These are phyloP conservation scores for Palythoa grandiflora DNA, from an alignment of 92 coral and sea anemone species.

Conservation along the genomic window DNA sequence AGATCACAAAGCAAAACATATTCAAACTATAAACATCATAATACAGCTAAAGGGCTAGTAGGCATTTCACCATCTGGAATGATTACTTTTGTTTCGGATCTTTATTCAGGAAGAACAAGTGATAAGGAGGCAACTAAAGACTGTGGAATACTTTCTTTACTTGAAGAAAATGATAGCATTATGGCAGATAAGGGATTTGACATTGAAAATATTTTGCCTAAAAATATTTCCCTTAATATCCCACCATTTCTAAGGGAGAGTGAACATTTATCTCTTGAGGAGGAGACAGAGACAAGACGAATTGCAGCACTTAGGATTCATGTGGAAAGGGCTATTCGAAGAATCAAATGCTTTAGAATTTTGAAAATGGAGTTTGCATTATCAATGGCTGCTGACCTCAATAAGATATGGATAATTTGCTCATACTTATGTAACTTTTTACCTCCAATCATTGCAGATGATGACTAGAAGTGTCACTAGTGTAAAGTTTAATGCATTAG, in stretches of 20 bases:
- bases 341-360: constrained; percentile 54
- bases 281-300: constrained; percentile 61
- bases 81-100: constrained; percentile 72
- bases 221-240: constrained; percentile 60
- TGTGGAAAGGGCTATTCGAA: neutral
- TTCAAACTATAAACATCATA: constrained; percentile 47
- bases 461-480: neutral
- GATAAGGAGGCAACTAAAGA: constrained; percentile 70
- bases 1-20: constrained; percentile 45
- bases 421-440: constrained; percentile 33
- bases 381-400: constrained; percentile 60
- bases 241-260: constrained; percentile 68
- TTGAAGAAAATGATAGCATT: constrained; percentile 59
- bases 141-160: constrained; percentile 61
- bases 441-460: constrained; percentile 71
- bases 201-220: constrained; percentile 39
- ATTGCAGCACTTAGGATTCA: constrained; percentile 60
- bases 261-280: constrained; percentile 63
- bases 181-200: constrained; percentile 59
- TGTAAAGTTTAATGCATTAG: neutral
- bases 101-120: constrained; percentile 71
- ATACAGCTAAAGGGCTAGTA: constrained; percentile 61
- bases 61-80: constrained; percentile 74
- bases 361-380: constrained; percentile 64
- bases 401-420: constrained; percentile 45